These are phyloP conservation scores for Forbesichthys agassizii DNA, from an alignment of 2,113 vertebrate species.

Conservation along the genomic window DNA sequence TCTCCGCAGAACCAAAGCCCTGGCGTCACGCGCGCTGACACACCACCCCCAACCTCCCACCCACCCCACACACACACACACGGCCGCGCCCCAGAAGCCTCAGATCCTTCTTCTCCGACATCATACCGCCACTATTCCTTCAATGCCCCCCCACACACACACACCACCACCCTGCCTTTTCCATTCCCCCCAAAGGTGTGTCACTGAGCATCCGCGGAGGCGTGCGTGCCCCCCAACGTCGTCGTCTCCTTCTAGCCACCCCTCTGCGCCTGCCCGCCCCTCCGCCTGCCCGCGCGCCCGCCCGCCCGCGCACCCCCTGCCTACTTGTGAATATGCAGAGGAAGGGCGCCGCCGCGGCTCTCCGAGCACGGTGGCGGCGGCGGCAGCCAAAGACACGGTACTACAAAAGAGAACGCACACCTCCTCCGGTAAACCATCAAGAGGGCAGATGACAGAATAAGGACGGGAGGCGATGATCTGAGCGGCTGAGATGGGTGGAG, in stretches of 20 bases:
- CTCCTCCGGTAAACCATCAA: constrained; percentile 80
- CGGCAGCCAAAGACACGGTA: constrained; percentile 69
- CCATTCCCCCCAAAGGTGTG: constrained; percentile 70
- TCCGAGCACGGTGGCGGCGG: constrained; percentile 48
- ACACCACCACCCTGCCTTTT: constrained; percentile 38
- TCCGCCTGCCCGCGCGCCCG: constrained; percentile 22
- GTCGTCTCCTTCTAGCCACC: background rate
- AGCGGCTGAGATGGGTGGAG: constrained; percentile 66
- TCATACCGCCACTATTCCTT: too few species aligned
- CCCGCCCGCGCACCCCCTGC: constrained; percentile 31
- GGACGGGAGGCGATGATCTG: constrained; percentile 80
- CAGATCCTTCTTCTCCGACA: background rate
- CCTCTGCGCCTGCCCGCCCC: background rate
- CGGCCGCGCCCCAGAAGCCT: constrained; percentile 29
- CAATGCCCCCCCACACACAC: background rate
- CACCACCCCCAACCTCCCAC: too few species aligned
- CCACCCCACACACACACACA: background rate
- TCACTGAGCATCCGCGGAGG: constrained; percentile 56
- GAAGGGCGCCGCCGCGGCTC: constrained; percentile 60
- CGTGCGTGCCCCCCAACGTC: constrained; percentile 16
- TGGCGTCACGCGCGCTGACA: background rate
- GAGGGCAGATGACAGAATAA: constrained; percentile 82
- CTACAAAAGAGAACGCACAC: constrained; percentile 77
- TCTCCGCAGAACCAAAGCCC: constrained; percentile 21
- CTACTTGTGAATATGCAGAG: constrained; percentile 81